phyloP scores from a whole-genome alignment of 2,797 vertebrate genomes.

The Bufotes viridis region DNA sequence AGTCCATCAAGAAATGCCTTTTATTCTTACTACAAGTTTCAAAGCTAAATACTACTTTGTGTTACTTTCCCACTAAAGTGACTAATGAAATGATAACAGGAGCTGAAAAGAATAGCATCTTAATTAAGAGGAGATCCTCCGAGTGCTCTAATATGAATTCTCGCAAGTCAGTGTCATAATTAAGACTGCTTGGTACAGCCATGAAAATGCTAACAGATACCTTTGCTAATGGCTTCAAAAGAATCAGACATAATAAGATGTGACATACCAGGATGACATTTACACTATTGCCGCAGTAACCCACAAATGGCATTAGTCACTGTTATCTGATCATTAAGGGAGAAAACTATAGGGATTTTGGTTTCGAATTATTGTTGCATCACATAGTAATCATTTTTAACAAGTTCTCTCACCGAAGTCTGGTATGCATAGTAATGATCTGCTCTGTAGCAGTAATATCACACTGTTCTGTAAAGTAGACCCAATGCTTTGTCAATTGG shows the following conservation, averaged over 20 bases:
- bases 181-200: conserved; percentile 31
- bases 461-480: background rate
- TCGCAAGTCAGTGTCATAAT: conserved; percentile 44
- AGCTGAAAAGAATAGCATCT: conserved; percentile 52
- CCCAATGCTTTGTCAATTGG: background rate
- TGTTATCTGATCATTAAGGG: conserved; percentile 59
- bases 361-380: conserved; percentile 50
- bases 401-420: conserved; percentile 48
- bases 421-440: conserved; percentile 39
- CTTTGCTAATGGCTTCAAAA: conserved; percentile 52
- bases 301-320: conserved; percentile 60
- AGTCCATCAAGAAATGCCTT: conserved; percentile 15
- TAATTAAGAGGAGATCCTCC: conserved; percentile 55
- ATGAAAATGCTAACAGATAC: conserved; percentile 44
- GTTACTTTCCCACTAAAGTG: conserved; percentile 51
- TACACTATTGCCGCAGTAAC: conserved; percentile 56
- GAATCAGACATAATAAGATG: conserved; percentile 38
- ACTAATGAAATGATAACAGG: conserved; percentile 41
- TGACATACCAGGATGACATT: conserved; percentile 52
- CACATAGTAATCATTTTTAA: conserved; percentile 54
- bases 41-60: conserved; percentile 56
- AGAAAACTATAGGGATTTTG: conserved; percentile 61
- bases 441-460: conserved; percentile 22
- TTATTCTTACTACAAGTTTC: conserved; percentile 38
- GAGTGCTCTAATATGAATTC: conserved; percentile 57